A percentile compares a stretch with the other conserved stretches of the same genome.
Evolutionary conservation across 2,888 invertebrate species (phyloP).

Genomic region (Cyclophora punctaria): DNA sequence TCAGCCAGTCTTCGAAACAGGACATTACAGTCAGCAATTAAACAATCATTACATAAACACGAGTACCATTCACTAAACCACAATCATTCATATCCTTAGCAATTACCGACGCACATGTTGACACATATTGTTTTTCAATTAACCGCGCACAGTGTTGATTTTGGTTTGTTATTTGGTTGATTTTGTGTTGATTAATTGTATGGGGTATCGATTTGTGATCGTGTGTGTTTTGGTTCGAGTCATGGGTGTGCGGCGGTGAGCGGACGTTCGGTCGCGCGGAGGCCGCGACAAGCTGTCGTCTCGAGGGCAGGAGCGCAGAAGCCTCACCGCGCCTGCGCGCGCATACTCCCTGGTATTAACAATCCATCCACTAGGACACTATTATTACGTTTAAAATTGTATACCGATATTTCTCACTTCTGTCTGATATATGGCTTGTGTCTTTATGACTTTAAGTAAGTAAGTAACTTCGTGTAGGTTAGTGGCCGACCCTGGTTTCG

Average conservation of each 20-base stretch:
- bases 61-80: slow-evolving; percentile 40
- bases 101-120: slow-evolving; percentile 10
- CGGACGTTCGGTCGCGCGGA: slow-evolving; percentile 50
- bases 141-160: slow-evolving; percentile 17
- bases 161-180: slow-evolving; percentile 32
- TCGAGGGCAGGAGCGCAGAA: slow-evolving; percentile 47
- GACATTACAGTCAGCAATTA: slow-evolving; percentile 28
- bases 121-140: slow-evolving; percentile 15
- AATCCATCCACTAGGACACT: slow-evolving; percentile 34
- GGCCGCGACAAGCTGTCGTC: slow-evolving; percentile 46
- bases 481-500: too few species aligned
- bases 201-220: slow-evolving; percentile 55
- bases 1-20: slow-evolving; percentile 18
- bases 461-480: too few species aligned
- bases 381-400: slow-evolving; percentile 1
- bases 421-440: too few species aligned
- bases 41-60: slow-evolving; percentile 27
- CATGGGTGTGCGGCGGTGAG: slow-evolving; percentile 24
- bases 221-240: slow-evolving; percentile 26
- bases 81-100: background rate
- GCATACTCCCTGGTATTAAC: slow-evolving; percentile 36
- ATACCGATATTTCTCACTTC: too few species aligned
- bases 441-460: too few species aligned
- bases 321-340: slow-evolving; percentile 55
- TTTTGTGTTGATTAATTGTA: slow-evolving; percentile 38